Evolutionary conservation across 2,113 vertebrate genomes (phyloP), one percentile per base, ranked within the genome.

Genomic region (Forbesichthys papilliferus): DNA sequence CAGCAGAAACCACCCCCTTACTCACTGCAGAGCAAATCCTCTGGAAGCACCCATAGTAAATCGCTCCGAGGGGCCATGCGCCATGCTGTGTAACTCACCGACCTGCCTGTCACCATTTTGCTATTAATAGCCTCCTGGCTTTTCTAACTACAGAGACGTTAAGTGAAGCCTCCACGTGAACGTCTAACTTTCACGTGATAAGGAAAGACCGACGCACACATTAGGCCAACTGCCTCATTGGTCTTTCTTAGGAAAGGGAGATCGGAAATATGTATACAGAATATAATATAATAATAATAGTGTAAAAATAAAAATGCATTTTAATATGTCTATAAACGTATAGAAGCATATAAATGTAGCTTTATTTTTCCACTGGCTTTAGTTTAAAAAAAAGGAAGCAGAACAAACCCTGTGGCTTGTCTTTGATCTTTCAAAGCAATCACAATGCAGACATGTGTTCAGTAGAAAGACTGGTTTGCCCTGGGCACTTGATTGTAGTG

Each of bases 51-150:
- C 48, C 49, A 1, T 61, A 48, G 69, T 85, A 81, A 84, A 83
- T 81, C 71, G 68, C 59, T 74, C 64, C 34, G 71, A 65, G 49
- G 71, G 73, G 61, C 34, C 49, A 70, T 62, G 18, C 7, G 10
- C 66, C 16, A 16, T 10, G 72, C 16, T 11, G 77, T 79, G 82
- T 82, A 84, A 82, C 86, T 86, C 77, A 82, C 74, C 71, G 72
- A 75, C 78, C 77, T 84, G 78, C 74, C 67, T 77, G 61, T 76
- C 60, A 61, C 81, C 62, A 55, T 68, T 65, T 75, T 84, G 75
- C 88, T 91, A 90, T 82, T 87, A 90, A 90, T 90, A 90, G 82
- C 72, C 52, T 1, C 1, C 62, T 42, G 36, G 12, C 66, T 81
- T 87, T 88, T 80, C 86, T 85, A 80, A 81, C 68, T 1, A n/a